Base-by-base conservation (phyloP, 2,113 vertebrate species). In the Lipophrys pholis region DNA sequence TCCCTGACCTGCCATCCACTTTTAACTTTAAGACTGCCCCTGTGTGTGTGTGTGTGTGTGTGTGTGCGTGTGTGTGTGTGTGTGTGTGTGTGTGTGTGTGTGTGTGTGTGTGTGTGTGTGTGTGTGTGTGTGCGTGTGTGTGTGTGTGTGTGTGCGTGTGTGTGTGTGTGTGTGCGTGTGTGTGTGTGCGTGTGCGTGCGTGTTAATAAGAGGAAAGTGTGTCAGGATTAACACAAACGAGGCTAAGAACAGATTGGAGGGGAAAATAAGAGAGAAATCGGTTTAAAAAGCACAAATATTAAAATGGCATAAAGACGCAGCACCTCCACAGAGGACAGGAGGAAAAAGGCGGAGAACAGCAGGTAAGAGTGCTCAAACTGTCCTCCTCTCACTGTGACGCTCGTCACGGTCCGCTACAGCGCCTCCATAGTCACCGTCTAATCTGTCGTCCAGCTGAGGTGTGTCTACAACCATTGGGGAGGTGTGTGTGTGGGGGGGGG, bases 171-270 rank as follows among this genome's bases (percentile, higher is more conserved):
- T 65, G 48, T 69, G 60, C 52, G n/a, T 40, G 53, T 58, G 52
- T 21, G 52, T 52, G 11, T 51, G 38, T 59, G 12, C 57, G 61
- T 65, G 35, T 36, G 49, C 52, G 38, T 59, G 54, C 48, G 41
- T 48, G 57, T 48, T 14, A 48, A 64, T 36, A 51, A 73, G 53
- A 66, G 54, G 46, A 69, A 76, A 57, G 53, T 60, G 46, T 72
- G 63, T 63, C 56, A 51, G 87, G 90, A 89, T 87, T 90, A 90
- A 60, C 48, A 69, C 79, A 88, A 84, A 84, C 59, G 84, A 87
- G 89, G 90, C 85, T 91, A 91, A 91, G 89, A 87, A 86, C 90
- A 88, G 89, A 89, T 91, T 90, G 84, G 75, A 81, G 52, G 56
- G 58, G 67, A 88, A 38, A 69, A 80, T 76, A 76, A 86, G 84